phyloP scores from a whole-genome alignment of 1,140 invertebrate genomes.

The Episyrphus balteatus region DNA sequence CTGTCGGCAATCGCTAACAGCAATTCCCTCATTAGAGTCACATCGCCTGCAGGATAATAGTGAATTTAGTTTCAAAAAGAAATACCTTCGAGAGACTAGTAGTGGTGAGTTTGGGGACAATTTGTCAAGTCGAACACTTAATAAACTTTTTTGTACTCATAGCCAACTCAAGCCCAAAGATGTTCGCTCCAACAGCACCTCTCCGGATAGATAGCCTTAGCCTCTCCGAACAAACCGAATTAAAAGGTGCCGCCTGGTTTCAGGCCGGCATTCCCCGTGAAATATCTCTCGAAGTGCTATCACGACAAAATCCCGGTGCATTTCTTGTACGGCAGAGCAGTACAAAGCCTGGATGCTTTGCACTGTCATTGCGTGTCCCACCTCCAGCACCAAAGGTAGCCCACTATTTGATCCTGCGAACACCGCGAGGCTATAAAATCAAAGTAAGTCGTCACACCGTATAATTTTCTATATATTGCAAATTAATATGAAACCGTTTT shows the following conservation, averaged over 20 bases:
- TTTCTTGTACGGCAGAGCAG: slow-evolving; percentile 92
- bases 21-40: slow-evolving; percentile 20
- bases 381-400: slow-evolving; percentile 84
- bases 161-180: slow-evolving; percentile 36
- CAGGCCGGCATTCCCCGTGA: slow-evolving; percentile 90
- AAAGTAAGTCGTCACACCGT: slow-evolving; percentile 52
- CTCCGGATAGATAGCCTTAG: slow-evolving; percentile 57
- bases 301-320: slow-evolving; percentile 81
- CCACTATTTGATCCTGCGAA: slow-evolving; percentile 88
- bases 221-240: slow-evolving; percentile 65
- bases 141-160: slow-evolving; percentile 1
- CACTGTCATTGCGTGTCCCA: slow-evolving; percentile 89
- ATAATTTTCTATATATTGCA: too few relatives aligned
- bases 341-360: slow-evolving; percentile 88
- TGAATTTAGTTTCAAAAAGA: slow-evolving; percentile 16
- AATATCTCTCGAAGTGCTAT: slow-evolving; percentile 84
- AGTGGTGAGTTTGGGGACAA: slow-evolving; percentile 20
- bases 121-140: neutral
- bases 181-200: slow-evolving; percentile 49
- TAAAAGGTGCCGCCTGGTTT: slow-evolving; percentile 84
- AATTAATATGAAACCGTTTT: too few relatives aligned
- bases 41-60: slow-evolving; percentile 10
- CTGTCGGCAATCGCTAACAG: slow-evolving; percentile 33
- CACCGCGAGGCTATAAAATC: slow-evolving; percentile 87
- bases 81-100: slow-evolving; percentile 32